Percentiles rank a stretch among this genome's conserved stretches.
Conservation (phyloP, 2,797 vertebrate species). For the Triplophysa yarkandensis region DNA sequence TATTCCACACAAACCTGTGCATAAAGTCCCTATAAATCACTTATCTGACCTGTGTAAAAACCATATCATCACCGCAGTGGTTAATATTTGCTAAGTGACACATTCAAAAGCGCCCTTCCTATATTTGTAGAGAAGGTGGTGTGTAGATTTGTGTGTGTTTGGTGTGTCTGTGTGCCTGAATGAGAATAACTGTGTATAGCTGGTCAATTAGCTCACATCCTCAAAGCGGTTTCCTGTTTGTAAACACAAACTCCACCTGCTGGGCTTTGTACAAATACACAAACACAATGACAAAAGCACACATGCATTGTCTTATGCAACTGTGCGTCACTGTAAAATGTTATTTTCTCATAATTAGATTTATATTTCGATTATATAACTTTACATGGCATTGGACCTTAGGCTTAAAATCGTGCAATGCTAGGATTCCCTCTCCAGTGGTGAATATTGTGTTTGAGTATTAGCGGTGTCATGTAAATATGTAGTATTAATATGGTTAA, state of each 20-base stretch:
- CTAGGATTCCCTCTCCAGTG: not conserved
- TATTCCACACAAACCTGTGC: not conserved
- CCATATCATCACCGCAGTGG: not conserved
- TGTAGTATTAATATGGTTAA: not conserved
- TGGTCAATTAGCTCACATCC: slow-evolving; percentile 6
- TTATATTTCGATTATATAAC: not conserved
- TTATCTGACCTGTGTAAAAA: not conserved
- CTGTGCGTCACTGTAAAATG: not conserved
- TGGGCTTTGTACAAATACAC: not conserved
- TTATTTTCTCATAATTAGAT: not conserved
- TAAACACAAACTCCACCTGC: slow-evolving; percentile 10
- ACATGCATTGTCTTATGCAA: slow-evolving; percentile 21
- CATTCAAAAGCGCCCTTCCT: slow-evolving; percentile 13
- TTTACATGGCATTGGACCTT: not conserved
- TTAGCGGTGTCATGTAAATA: not conserved
- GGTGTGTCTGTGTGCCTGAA: slow-evolving; percentile 17
- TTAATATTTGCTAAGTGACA: not conserved
- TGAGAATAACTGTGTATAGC: not conserved
- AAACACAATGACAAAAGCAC: not conserved
- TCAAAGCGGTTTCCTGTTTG: slow-evolving; percentile 23
- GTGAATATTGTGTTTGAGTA: not conserved
- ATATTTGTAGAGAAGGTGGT: slow-evolving; percentile 15
- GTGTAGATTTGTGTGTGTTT: not conserved
- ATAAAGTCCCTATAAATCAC: not conserved
- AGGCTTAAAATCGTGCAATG: not conserved